Evolutionary conservation across 2,888 invertebrate species (phyloP).

Genomic region (Monoplex corrugatus): DNA sequence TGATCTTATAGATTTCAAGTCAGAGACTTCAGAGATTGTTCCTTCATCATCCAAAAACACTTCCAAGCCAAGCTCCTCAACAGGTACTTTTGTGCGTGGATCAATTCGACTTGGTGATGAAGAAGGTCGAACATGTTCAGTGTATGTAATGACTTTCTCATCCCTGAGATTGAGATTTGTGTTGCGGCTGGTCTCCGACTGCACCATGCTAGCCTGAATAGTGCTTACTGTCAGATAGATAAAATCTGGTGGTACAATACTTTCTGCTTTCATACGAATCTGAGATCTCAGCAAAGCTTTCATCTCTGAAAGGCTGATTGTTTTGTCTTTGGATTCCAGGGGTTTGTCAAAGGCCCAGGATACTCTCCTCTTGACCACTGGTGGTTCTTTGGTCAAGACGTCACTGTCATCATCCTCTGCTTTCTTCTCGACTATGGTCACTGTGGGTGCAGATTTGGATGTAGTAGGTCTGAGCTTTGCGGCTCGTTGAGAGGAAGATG

Average conservation of each 20-base stretch:
- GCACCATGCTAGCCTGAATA: slow-evolving; percentile 74
- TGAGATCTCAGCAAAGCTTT: slow-evolving; percentile 79
- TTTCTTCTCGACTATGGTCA: slow-evolving; percentile 66
- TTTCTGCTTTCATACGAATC: slow-evolving; percentile 76
- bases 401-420: slow-evolving; percentile 63
- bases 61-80: slow-evolving; percentile 70
- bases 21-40: slow-evolving; percentile 68
- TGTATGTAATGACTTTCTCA: slow-evolving; percentile 34
- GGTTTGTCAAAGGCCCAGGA: slow-evolving; percentile 81
- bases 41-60: slow-evolving; percentile 64
- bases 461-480: slow-evolving; percentile 63
- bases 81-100: slow-evolving; percentile 75
- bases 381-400: slow-evolving; percentile 65
- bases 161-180: slow-evolving; percentile 67
- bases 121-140: slow-evolving; percentile 67
- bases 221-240: slow-evolving; percentile 79
- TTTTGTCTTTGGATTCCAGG: slow-evolving; percentile 68
- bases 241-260: slow-evolving; percentile 78
- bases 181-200: slow-evolving; percentile 70
- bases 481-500: slow-evolving; percentile 34
- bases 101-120: slow-evolving; percentile 79
- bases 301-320: slow-evolving; percentile 76
- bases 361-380: slow-evolving; percentile 68
- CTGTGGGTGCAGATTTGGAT: slow-evolving; percentile 60
- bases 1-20: slow-evolving; percentile 66